phyloP scores from a whole-genome alignment of 2,797 vertebrate genomes.

The Tolypeutes matacus region DNA sequence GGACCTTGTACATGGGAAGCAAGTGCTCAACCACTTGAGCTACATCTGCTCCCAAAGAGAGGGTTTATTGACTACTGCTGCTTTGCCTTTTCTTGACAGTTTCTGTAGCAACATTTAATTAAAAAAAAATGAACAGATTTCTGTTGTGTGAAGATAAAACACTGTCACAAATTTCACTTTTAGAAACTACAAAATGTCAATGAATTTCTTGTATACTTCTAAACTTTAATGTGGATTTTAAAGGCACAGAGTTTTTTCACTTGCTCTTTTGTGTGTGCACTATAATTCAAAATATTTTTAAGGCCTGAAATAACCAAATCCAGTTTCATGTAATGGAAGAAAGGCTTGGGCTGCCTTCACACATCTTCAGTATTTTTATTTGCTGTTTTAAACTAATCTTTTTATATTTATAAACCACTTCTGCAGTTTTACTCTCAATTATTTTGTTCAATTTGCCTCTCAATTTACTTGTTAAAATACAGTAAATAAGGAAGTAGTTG shows the following conservation, averaged over 20 bases:
- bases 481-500: not conserved
- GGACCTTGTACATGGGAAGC: too few species aligned
- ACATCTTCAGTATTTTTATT: slow-evolving; percentile 7
- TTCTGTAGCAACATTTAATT: not conserved
- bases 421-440: not conserved
- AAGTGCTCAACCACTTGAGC: too few species aligned
- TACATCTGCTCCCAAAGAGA: not conserved
- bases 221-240: not conserved
- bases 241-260: not conserved
- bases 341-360: not conserved
- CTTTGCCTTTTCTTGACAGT: not conserved
- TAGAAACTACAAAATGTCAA: not conserved
- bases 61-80: not conserved
- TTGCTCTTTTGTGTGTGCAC: not conserved
- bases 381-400: not conserved
- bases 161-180: slow-evolving; percentile 7
- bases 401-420: not conserved
- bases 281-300: not conserved
- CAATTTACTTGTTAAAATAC: not conserved
- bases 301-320: not conserved
- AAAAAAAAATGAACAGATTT: slow-evolving; percentile 56
- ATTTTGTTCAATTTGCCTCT: slow-evolving; percentile 5
- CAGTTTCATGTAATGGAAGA: not conserved
- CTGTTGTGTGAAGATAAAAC: not conserved
- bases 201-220: not conserved